These are phyloP conservation scores for Marcusenius ussheri DNA, from an alignment of 2,113 vertebrate species.

Conservation along the genomic window DNA sequence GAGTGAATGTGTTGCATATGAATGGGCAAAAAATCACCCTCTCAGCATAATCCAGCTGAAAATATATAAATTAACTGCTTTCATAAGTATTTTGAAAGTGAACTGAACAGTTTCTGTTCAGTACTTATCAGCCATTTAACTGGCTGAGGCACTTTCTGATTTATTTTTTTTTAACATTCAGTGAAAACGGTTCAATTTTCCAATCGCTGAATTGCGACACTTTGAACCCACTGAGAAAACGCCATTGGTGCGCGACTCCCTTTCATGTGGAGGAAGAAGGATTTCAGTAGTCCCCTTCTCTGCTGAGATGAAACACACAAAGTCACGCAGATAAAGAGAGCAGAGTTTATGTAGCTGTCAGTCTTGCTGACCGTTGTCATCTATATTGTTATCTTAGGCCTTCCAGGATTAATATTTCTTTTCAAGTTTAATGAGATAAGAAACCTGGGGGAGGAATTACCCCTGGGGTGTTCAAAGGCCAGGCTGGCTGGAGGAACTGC, in stretches of 20 bases:
- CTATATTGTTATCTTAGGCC: constrained; percentile 64
- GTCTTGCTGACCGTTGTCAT: constrained; percentile 49
- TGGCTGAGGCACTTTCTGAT: background rate
- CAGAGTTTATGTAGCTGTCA: constrained; percentile 46
- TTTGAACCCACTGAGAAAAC: background rate
- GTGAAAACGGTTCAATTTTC: background rate
- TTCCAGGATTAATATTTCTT: constrained; percentile 77
- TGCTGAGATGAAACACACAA: constrained; percentile 34
- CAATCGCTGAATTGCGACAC: background rate
- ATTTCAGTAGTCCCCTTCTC: constrained; percentile 29
- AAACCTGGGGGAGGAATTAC: constrained; percentile 62
- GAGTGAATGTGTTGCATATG: background rate
- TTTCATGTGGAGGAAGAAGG: constrained; percentile 20
- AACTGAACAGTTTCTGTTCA: background rate
- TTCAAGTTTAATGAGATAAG: constrained; percentile 91
- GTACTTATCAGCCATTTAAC: background rate
- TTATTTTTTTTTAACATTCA: background rate
- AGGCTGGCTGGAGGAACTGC: constrained; percentile 71
- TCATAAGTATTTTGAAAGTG: background rate
- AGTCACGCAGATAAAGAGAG: constrained; percentile 38
- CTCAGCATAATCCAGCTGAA: background rate
- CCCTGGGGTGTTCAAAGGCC: constrained; percentile 74
- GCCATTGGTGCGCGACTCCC: background rate
- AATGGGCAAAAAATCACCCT: background rate
- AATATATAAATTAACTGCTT: background rate